A percentile compares a stretch with the other conserved stretches of the same genome.
Conservation (phyloP, 2,888 invertebrate species). For the Helleia helle region DNA sequence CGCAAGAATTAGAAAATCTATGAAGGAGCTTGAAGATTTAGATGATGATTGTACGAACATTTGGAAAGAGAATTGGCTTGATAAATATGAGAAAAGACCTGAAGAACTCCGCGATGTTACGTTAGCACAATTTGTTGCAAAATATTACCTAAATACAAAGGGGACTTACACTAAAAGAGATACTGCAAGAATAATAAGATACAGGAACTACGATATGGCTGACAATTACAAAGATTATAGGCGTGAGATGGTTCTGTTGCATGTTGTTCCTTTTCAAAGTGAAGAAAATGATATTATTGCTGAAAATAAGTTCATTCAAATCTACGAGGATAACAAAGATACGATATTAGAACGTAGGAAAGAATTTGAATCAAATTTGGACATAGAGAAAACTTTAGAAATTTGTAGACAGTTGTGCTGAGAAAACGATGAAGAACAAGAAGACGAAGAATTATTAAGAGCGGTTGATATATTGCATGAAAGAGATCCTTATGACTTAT, state of each 20-base stretch:
- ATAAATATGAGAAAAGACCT: too few relatives aligned
- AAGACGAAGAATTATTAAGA: conserved; percentile 9
- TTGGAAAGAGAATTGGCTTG: too few relatives aligned
- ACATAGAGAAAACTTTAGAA: conserved; percentile 28
- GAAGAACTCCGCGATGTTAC: too few relatives aligned
- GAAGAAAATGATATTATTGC: conserved; percentile 33
- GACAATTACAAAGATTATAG: conserved; percentile 32
- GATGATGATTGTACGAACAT: too few relatives aligned
- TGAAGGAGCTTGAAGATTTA: too few relatives aligned
- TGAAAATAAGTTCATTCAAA: conserved; percentile 15
- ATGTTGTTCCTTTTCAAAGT: conserved; percentile 35
- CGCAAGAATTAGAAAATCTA: too few relatives aligned
- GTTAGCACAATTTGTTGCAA: too few relatives aligned
- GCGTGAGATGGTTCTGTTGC: conserved; percentile 35
- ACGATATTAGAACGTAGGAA: conserved; percentile 25
- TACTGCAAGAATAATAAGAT: conserved; percentile 31
- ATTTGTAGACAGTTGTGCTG: conserved; percentile 15
- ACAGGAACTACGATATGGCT: conserved; percentile 35
- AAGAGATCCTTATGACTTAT: conserved; percentile 19
- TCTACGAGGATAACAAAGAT: conserved; percentile 30
- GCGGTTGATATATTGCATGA: conserved; percentile 13
- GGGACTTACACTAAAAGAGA: conserved; percentile 24
- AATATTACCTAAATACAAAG: conserved; percentile 25
- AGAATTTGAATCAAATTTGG: conserved; percentile 33
- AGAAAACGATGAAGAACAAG: background rate